Conservation (phyloP, 2,797 vertebrate genomes). For the Steatocranus sp. region DNA sequence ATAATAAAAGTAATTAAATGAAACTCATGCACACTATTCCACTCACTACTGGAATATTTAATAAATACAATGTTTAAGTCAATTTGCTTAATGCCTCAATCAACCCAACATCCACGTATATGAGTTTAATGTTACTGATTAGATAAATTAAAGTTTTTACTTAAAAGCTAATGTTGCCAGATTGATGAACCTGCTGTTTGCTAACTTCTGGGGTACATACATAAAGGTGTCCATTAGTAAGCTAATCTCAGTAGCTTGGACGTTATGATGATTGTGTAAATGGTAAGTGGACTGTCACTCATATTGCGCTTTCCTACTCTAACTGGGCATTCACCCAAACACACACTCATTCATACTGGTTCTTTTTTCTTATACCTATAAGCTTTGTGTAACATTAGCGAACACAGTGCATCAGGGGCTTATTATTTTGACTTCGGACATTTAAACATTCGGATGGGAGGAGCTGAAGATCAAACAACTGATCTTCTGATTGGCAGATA, state of each 20-base stretch:
- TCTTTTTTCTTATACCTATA: not conserved
- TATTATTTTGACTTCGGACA: not conserved
- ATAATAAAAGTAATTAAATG: not conserved
- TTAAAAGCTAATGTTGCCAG: not conserved
- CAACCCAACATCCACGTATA: not conserved
- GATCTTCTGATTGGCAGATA: not conserved
- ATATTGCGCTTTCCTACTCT: not conserved
- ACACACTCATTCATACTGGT: not conserved
- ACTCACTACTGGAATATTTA: not conserved
- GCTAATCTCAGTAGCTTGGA: not conserved
- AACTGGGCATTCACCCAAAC: not conserved
- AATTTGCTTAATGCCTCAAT: not conserved
- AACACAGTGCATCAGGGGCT: not conserved
- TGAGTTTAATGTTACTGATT: not conserved
- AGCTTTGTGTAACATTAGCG: fast-evolving
- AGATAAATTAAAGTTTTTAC: not conserved
- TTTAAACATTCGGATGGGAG: not conserved
- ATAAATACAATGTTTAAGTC: not conserved
- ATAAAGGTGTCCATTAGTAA: not conserved
- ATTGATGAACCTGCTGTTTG: not conserved
- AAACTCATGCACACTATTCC: not conserved
- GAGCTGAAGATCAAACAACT: not conserved
- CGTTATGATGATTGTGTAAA: not conserved
- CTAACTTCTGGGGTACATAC: not conserved
- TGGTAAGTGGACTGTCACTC: not conserved